These are phyloP conservation scores for Cyprinodon diabolis DNA, from an alignment of 2,797 vertebrate genomes.

Conservation along the genomic window DNA sequence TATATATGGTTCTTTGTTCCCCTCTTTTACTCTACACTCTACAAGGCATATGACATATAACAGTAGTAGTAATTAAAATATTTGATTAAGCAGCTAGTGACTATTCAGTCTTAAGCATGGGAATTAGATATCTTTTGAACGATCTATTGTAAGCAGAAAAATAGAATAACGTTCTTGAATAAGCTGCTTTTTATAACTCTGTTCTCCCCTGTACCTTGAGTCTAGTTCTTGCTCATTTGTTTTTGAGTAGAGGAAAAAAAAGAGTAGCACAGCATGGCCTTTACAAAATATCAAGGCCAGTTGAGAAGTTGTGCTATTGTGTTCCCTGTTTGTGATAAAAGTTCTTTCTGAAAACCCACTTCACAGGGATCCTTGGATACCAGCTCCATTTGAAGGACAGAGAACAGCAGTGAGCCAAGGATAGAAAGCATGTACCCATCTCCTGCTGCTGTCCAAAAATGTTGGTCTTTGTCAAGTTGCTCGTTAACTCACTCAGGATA, in stretches of 20 bases:
- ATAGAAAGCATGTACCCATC: not conserved
- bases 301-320: constrained; percentile 4
- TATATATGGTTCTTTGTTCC: no score
- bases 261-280: constrained; percentile 4
- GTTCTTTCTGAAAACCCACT: constrained; percentile 18
- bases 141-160: no score
- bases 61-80: no score
- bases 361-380: constrained; percentile 12
- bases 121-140: no score
- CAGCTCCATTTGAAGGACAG: constrained; percentile 33
- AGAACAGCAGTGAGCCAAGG: constrained; percentile 30
- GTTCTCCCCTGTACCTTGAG: no score
- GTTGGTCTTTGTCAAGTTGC: not conserved
- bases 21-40: no score
- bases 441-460: constrained; percentile 34
- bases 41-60: no score
- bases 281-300: constrained; percentile 12
- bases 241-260: not conserved
- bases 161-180: no score
- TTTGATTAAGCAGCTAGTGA: no score
- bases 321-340: constrained; percentile 28
- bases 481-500: not conserved
- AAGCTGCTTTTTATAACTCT: no score
- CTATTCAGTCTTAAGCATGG: no score
- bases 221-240: no score